Evolutionary conservation across 2,888 invertebrate species (phyloP).

Genomic region (Cephus pygmeus): DNA sequence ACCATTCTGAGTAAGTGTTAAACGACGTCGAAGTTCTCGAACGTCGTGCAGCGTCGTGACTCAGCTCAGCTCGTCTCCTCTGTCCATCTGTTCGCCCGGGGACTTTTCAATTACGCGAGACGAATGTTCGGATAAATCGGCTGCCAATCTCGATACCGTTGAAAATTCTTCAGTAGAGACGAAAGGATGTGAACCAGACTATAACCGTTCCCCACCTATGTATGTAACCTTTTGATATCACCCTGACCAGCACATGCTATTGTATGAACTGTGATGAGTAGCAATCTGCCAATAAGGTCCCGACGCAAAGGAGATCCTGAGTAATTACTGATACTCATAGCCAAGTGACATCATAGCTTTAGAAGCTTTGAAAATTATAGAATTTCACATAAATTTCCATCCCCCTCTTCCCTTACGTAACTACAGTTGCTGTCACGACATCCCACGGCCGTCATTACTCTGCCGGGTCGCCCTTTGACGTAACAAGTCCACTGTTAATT

Average conservation of each 20-base stretch:
- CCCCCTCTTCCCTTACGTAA: not conserved
- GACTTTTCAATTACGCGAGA: slow-evolving; percentile 23
- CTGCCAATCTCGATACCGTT: slow-evolving; percentile 12
- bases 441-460: not conserved
- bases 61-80: not conserved
- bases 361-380: not conserved
- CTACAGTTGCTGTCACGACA: not conserved
- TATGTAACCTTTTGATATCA: not conserved
- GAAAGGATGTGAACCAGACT: not conserved
- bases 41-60: not conserved
- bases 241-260: too few relatives aligned
- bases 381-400: not conserved
- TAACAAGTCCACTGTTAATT: slow-evolving; percentile 16
- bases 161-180: not conserved
- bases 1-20: not conserved
- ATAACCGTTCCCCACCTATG: not conserved
- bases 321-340: not conserved
- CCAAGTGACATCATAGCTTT: not conserved
- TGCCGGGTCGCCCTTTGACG: slow-evolving; percentile 8
- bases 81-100: not conserved
- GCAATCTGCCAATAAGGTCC: not conserved
- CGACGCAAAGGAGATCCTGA: not conserved
- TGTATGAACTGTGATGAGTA: too few relatives aligned
- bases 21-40: not conserved
- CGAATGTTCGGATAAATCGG: slow-evolving; percentile 20